Conservation (phyloP, 2,797 vertebrate genomes). For the Bradypodion ventrale region DNA sequence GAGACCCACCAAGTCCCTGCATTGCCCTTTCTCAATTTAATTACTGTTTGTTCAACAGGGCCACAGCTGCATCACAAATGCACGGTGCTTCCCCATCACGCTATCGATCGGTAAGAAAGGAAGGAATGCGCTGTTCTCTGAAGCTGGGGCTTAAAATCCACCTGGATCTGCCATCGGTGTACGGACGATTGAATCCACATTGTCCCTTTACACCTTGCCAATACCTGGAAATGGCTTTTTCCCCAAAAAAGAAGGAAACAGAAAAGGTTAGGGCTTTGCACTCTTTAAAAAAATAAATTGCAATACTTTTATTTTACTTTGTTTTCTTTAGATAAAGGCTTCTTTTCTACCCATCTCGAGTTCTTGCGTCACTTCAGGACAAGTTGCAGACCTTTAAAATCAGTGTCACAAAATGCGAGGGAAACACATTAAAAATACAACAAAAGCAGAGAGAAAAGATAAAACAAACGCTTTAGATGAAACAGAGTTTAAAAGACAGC, state of each 20-base stretch:
- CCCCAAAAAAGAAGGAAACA: neutral
- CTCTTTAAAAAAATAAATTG: too few species aligned
- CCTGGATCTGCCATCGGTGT: neutral
- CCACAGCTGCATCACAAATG: too few species aligned
- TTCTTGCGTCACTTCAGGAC: too few species aligned
- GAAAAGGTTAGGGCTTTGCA: too few species aligned
- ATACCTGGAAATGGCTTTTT: neutral
- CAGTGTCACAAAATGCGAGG: neutral
- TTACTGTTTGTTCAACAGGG: neutral
- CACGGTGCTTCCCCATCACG: too few species aligned
- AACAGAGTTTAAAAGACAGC: neutral
- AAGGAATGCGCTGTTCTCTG: neutral
- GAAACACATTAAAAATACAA: slow-evolving; percentile 2
- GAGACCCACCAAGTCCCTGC: neutral
- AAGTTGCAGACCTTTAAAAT: neutral
- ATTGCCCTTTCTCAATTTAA: neutral
- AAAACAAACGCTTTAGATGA: neutral
- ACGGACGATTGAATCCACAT: neutral
- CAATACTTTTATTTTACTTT: neutral
- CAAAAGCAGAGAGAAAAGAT: neutral
- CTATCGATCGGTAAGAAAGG: neutral
- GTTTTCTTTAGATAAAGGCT: neutral
- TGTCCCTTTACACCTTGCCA: neutral
- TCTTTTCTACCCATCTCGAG: neutral
- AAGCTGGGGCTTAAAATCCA: neutral